Conservation (phyloP, 2,113 vertebrate genomes). For the Pimephales promelas region DNA sequence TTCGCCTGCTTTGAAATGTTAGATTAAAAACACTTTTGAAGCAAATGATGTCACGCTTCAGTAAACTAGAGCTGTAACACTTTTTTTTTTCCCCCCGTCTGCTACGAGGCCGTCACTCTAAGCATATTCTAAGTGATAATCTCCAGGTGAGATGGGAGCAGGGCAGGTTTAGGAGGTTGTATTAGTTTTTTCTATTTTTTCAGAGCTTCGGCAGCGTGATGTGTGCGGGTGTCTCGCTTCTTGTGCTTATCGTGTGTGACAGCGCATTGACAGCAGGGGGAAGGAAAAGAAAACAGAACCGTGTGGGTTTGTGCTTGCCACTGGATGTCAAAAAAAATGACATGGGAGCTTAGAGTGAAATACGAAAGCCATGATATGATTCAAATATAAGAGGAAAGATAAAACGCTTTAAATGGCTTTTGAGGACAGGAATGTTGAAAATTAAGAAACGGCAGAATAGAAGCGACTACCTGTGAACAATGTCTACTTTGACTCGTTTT, state of each 20-base stretch:
- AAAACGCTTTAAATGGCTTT: conserved; percentile 36
- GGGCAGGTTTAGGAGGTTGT: conserved; percentile 35
- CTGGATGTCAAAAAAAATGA: conserved; percentile 39
- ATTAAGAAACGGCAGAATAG: conserved; percentile 21
- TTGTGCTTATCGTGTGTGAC: conserved; percentile 51
- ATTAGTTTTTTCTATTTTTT: conserved; percentile 10
- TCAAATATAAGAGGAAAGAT: conserved; percentile 45
- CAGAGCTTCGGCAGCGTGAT: not conserved
- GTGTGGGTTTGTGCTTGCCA: conserved; percentile 38
- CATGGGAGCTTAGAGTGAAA: conserved; percentile 38
- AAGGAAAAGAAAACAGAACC: conserved; percentile 44
- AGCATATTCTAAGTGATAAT: conserved; percentile 33
- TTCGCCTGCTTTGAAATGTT: conserved; percentile 40
- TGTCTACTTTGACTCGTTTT: no score
- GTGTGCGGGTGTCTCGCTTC: conserved; percentile 1
- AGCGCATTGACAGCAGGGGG: conserved; percentile 49
- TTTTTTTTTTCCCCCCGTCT: conserved; percentile 3
- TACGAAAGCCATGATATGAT: conserved; percentile 49
- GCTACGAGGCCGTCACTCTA: conserved; percentile 7
- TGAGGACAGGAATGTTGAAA: conserved; percentile 19
- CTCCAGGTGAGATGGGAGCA: conserved; percentile 33
- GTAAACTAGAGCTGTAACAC: not conserved
- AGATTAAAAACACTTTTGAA: conserved; percentile 36
- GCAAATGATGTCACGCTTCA: conserved; percentile 14
- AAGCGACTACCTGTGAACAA: no score